These are phyloP conservation scores for Pollenia angustigena DNA, from an alignment of 2,888 invertebrate species.

Conservation along the genomic window DNA sequence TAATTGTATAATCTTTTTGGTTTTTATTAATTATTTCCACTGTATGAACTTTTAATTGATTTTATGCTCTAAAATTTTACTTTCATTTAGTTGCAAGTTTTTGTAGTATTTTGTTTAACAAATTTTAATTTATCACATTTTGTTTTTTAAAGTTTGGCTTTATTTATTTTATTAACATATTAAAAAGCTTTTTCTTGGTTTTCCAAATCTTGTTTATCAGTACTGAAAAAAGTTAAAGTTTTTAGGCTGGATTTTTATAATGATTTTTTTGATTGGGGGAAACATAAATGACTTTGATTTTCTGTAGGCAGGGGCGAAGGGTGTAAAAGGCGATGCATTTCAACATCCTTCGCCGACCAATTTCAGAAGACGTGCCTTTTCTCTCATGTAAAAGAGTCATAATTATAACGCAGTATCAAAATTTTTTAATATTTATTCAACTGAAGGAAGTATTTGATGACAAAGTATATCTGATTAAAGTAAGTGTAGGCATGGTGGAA, in stretches of 20 bases:
- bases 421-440: constrained; percentile 22
- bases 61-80: constrained; percentile 49
- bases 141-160: constrained; percentile 41
- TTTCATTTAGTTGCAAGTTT: constrained; percentile 47
- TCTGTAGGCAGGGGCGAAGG: too few relatives aligned
- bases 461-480: too few relatives aligned
- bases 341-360: too few relatives aligned
- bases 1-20: constrained; percentile 36
- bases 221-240: neutral
- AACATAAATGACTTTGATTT: too few relatives aligned
- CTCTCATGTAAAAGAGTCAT: too few relatives aligned
- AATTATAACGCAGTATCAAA: too few relatives aligned
- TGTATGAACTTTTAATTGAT: constrained; percentile 61
- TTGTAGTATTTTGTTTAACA: constrained; percentile 8
- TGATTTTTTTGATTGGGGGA: too few relatives aligned
- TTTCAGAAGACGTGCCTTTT: too few relatives aligned
- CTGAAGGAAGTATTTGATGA: neutral
- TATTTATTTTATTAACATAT: neutral
- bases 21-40: constrained; percentile 44
- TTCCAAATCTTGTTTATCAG: neutral
- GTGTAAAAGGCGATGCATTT: too few relatives aligned
- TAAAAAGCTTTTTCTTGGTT: neutral
- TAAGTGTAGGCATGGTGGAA: too few relatives aligned
- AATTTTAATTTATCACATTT: constrained; percentile 57
- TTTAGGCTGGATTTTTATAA: too few relatives aligned